Evolutionary conservation across 2,797 vertebrate species (phyloP).

Genomic region (Acipenser ruthenus): DNA sequence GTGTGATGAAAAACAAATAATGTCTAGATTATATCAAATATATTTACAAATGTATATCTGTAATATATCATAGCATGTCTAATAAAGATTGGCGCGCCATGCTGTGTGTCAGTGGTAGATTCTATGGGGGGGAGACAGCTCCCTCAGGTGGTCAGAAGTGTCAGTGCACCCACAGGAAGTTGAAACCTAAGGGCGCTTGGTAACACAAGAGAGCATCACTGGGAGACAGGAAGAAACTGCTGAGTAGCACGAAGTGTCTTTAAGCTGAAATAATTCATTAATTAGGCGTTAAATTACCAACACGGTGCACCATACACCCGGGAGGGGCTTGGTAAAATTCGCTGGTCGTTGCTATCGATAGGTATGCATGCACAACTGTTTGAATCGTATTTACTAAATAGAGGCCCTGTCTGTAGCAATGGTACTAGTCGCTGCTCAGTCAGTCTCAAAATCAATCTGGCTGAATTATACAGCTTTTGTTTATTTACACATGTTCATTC

Average conservation of each 20-base stretch:
- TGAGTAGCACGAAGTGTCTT: constrained; percentile 39
- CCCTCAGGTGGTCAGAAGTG: background rate
- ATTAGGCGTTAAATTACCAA: background rate
- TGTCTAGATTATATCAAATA: too few species aligned
- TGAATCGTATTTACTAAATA: constrained; percentile 6
- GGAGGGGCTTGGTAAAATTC: constrained; percentile 2
- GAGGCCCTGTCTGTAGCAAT: background rate
- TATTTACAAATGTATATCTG: too few species aligned
- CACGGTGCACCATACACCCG: background rate
- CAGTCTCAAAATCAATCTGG: too few species aligned
- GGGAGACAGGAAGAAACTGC: constrained; percentile 39
- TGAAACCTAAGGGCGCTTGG: constrained; percentile 25
- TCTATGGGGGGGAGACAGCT: background rate
- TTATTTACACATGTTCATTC: too few species aligned
- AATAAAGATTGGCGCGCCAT: too few species aligned
- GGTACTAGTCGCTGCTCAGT: background rate
- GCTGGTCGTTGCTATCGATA: background rate
- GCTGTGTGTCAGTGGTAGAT: background rate
- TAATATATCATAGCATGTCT: too few species aligned
- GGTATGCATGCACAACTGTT: constrained; percentile 12
- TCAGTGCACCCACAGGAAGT: constrained; percentile 8
- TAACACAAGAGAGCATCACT: constrained; percentile 35
- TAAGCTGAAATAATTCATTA: constrained; percentile 16
- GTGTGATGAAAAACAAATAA: too few species aligned
- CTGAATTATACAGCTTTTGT: too few species aligned